Conservation (phyloP, 2,888 invertebrate species). For the Frankliniella fusca region DNA sequence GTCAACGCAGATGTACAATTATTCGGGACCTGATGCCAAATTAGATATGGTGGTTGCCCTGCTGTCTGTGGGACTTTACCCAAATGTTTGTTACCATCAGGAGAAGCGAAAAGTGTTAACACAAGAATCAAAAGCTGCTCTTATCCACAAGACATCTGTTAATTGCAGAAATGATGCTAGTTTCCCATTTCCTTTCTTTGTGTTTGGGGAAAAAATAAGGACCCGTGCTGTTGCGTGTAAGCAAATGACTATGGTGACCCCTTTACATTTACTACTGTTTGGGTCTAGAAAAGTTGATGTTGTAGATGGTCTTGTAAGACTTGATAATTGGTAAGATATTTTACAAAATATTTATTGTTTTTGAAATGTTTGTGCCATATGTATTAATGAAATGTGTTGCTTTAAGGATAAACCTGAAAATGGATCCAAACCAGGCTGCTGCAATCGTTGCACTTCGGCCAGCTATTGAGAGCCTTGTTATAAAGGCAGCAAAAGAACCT, state of each 20-base stretch:
- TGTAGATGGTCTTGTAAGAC: constrained; percentile 66
- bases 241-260: constrained; percentile 93
- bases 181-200: constrained; percentile 92
- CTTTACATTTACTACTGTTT: constrained; percentile 86
- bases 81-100: constrained; percentile 93
- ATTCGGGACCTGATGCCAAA: constrained; percentile 69
- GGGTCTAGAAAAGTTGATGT: constrained; percentile 84
- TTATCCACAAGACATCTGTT: constrained; percentile 95
- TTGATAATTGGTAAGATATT: constrained; percentile 77
- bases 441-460: constrained; percentile 81
- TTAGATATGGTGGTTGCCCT: constrained; percentile 81
- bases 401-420: constrained; percentile 72
- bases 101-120: constrained; percentile 94
- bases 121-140: constrained; percentile 88
- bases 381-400: not conserved
- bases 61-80: constrained; percentile 88
- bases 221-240: constrained; percentile 94
- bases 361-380: not conserved
- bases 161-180: constrained; percentile 83
- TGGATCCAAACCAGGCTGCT: constrained; percentile 73
- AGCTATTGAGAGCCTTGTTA: constrained; percentile 79
- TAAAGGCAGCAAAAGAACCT: constrained; percentile 74
- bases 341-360: not conserved
- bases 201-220: constrained; percentile 97
- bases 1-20: constrained; percentile 66